Evolutionary conservation across 2,888 invertebrate species (phyloP), one percentile per base, ranked within the genome.

Genomic region (Marronus borbonicus): DNA sequence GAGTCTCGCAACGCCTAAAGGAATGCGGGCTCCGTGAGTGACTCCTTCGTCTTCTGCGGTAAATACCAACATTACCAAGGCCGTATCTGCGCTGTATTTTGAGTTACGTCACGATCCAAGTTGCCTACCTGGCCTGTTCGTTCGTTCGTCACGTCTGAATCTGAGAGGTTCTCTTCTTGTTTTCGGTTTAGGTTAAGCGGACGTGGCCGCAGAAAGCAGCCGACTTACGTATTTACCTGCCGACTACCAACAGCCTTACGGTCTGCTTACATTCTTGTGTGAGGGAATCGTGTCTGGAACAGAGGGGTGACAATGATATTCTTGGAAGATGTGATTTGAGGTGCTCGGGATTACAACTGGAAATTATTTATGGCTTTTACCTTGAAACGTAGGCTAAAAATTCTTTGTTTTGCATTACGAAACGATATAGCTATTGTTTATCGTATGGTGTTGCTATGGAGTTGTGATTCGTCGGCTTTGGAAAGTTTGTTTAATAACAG

Each of bases 1-100:
- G 78, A 78, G 80, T 80, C 81, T 79, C 79, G 81, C 77, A 81
- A 81, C 80, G 81, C 80, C 80, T 78, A 78, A 70, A 81, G 81
- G 81, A 80, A 79, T 81, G 31, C 62, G 12, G 28, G 17, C 52
- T 69, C 28, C 70, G 68, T 17, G 72, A 69, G 64, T 70, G 44
- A 44, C 72, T 60, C 31, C 72, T 60, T 74, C 44, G 60, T 55
- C 44, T 60, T 74, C 72, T 39, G 28, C 17, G 14, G 14, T 24
- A 55, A 24, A 24, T 62, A 49, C 68, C 49, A 5, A 49, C 49
- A 44, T 44, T 44, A 44, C 44, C 44, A 44, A 44, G 12, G 44
- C 12, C 2, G 12, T 74, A 44, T 74, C 60, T 44, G 24, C 12
- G 24, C 44, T 74, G 31, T 74, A 74, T 62, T 72, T 64, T 72